Evolutionary conservation across 2,797 vertebrate species (phyloP).

Genomic region (Florisuga fusca): DNA sequence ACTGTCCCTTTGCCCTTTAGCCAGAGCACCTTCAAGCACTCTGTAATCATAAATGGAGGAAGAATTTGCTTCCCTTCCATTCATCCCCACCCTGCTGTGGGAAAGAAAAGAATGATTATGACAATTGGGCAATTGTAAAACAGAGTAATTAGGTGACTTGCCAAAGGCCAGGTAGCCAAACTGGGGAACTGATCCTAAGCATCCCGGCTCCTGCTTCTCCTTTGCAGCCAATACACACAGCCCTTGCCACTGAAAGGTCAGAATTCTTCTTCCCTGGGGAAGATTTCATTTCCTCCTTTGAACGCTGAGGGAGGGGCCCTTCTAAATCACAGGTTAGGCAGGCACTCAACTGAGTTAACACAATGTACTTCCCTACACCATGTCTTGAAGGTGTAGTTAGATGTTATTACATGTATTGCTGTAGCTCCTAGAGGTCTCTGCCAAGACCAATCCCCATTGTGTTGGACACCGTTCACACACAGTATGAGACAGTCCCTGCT

Average conservation of each 20-base stretch:
- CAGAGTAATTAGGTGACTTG: slow-evolving; percentile 45
- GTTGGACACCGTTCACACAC: slow-evolving; percentile 56
- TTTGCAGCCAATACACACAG: neutral
- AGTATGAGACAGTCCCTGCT: slow-evolving; percentile 57
- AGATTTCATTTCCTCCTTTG: slow-evolving; percentile 67
- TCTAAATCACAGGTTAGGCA: slow-evolving; percentile 69
- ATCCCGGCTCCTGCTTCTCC: neutral
- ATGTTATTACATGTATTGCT: slow-evolving; percentile 61
- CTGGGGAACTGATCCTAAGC: neutral
- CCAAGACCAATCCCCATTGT: slow-evolving; percentile 61
- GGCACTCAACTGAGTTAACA: slow-evolving; percentile 43
- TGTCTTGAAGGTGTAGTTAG: slow-evolving; percentile 65
- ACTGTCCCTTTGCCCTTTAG: slow-evolving; percentile 29
- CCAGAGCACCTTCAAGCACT: slow-evolving; percentile 2
- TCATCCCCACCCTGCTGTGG: slow-evolving; percentile 48
- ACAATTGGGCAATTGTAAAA: slow-evolving; percentile 49
- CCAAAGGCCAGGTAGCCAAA: slow-evolving; percentile 57
- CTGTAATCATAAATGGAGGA: slow-evolving; percentile 28
- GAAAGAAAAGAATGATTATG: slow-evolving; percentile 48
- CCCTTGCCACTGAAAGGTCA: neutral
- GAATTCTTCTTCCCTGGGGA: slow-evolving; percentile 61
- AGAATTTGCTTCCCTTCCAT: slow-evolving; percentile 44
- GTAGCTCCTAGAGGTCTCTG: slow-evolving; percentile 51
- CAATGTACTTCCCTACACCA: slow-evolving; percentile 37
- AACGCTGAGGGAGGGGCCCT: slow-evolving; percentile 48